Evolutionary conservation across 2,797 vertebrate genomes (phyloP).

Genomic region (Xiphophorus birchmanni): DNA sequence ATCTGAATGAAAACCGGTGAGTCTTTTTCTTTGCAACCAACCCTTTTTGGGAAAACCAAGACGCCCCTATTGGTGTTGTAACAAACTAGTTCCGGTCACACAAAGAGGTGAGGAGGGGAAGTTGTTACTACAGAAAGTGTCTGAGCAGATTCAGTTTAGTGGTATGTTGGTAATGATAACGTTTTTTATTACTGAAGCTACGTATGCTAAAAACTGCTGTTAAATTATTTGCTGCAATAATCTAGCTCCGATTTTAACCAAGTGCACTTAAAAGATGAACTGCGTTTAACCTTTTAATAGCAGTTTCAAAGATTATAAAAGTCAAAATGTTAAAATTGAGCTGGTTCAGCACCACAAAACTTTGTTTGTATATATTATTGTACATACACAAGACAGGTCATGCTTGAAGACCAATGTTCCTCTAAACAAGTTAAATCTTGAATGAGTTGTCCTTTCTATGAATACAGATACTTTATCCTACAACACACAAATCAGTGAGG

Average conservation of each 20-base stretch:
- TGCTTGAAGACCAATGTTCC: not conserved
- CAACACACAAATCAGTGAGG: too few relatives aligned
- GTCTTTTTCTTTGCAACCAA: not conserved
- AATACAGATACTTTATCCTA: not conserved
- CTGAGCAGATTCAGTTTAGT: not conserved
- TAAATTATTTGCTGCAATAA: not conserved
- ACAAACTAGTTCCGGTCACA: not conserved
- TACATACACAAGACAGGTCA: too few relatives aligned
- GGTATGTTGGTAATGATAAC: not conserved
- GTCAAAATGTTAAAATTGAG: not conserved
- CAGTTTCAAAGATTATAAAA: not conserved
- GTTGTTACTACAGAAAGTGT: not conserved
- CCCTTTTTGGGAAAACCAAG: conserved; percentile 17
- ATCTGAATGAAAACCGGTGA: not conserved
- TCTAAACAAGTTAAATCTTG: not conserved
- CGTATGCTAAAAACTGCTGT: not conserved
- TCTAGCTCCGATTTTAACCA: too few relatives aligned
- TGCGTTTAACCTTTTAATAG: not conserved
- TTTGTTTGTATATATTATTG: not conserved
- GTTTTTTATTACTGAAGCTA: not conserved
- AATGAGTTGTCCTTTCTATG: not conserved
- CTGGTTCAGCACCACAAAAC: not conserved
- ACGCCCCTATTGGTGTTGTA: not conserved
- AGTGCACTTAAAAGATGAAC: too few relatives aligned
- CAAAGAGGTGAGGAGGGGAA: not conserved